A percentile compares a stretch with the other conserved stretches of the same genome.
phyloP scores from a whole-genome alignment of 2,888 invertebrate species.

The Augiades crinisus region DNA sequence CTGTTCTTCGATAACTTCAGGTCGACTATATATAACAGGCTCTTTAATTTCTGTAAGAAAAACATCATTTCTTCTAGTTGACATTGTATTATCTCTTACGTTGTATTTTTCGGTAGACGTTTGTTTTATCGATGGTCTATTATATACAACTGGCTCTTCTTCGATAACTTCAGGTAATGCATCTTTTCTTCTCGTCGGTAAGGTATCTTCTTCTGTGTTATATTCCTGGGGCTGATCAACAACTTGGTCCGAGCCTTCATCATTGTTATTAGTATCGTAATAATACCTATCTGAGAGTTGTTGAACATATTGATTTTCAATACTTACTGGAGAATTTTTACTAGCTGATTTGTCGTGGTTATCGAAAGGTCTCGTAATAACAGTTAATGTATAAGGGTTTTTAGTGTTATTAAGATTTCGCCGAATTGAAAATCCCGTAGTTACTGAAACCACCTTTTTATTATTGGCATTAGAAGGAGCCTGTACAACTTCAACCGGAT shows the following conservation, averaged over 20 bases:
- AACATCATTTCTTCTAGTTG: too few species aligned
- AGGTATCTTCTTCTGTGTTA: slow-evolving; percentile 36
- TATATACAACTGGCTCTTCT: too few species aligned
- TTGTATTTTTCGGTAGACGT: too few species aligned
- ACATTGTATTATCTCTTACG: too few species aligned
- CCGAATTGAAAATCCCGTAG: slow-evolving; percentile 75
- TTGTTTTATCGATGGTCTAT: too few species aligned
- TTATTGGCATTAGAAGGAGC: slow-evolving; percentile 46
- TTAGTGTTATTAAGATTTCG: slow-evolving; percentile 63
- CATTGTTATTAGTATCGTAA: slow-evolving; percentile 46
- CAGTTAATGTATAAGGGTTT: slow-evolving; percentile 70
- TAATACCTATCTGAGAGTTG: slow-evolving; percentile 45
- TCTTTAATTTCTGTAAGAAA: too few species aligned
- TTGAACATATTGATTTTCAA: slow-evolving; percentile 31
- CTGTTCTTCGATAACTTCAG: slow-evolving; percentile 45
- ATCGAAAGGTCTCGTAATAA: slow-evolving; percentile 62
- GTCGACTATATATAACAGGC: too few species aligned
- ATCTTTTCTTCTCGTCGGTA: slow-evolving; percentile 47
- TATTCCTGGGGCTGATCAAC: slow-evolving; percentile 33
- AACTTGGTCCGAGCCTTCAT: slow-evolving; percentile 37
- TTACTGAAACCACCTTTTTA: slow-evolving; percentile 66
- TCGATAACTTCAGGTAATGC: slow-evolving; percentile 41
- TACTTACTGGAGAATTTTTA: slow-evolving; percentile 30
- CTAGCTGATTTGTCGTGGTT: slow-evolving; percentile 44
- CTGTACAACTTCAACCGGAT: slow-evolving; percentile 49